Base-by-base conservation (phyloP, 2,888 invertebrate genomes). In the Hirtodrosophila histrioides region DNA sequence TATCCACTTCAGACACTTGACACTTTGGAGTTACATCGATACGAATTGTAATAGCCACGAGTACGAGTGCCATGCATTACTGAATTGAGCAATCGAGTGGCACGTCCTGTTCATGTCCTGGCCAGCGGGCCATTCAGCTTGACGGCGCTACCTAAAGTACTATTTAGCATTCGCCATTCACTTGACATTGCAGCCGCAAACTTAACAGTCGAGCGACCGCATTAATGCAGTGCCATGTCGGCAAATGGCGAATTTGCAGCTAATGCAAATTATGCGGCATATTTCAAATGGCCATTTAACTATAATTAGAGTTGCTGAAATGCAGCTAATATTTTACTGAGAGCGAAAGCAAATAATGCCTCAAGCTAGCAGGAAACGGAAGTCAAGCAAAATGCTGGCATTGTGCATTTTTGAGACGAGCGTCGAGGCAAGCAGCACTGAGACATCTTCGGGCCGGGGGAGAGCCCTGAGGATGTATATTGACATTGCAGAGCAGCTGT, bases 371-470 rank as follows among this genome's bases (percentile, higher is more conserved):
- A 72, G 86, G 86, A 83, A 79, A 69, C 69, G 77, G 86, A 82
- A 83, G 86, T 82, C 75, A 72, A 73, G 75, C 66, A 82, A 85
- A 85, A 78, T 70, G 75, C 83, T 77, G 82, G 77, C 77, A 85
- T 85, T 77, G 80, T 82, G 69, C 70, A 81, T 81, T 78, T 72
- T 78, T 72, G 55, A 65, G 53, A 50, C 55, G 44, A 40, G 33
- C 54, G 57, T 43, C 40, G 43, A 44, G 49, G 33, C 33, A 9
- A 7, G 3, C 8, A 31, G 31, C 27, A 27, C 0, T 31, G 31
- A 9, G 44, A 58, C 55, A 56, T 51, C 57, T 51, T 27, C 35
- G 8, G 24, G 41, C 36, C 41, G 4, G 27, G 27, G 46, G 9
- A 7, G 9, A 31, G 9, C 39, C 66, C 66, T 45, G 49, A 46